phyloP scores from a whole-genome alignment of 2,113 vertebrate genomes.

The Chionis minor region DNA sequence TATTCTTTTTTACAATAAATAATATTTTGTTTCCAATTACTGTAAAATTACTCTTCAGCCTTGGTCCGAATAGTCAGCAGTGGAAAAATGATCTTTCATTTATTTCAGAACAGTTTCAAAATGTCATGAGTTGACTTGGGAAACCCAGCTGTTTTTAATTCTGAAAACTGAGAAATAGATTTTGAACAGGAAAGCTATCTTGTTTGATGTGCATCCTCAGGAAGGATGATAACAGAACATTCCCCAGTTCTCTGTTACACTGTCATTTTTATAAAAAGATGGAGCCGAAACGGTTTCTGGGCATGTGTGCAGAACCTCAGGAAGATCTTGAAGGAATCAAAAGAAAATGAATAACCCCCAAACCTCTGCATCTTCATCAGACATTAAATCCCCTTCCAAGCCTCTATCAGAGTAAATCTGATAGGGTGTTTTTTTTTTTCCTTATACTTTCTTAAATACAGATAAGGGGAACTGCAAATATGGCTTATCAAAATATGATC shows the following conservation, averaged over 20 bases:
- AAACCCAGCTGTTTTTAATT: conserved; percentile 42
- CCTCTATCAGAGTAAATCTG: neutral
- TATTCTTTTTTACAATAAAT: neutral
- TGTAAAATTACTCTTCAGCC: neutral
- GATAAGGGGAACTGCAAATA: neutral
- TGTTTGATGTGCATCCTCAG: conserved; percentile 25
- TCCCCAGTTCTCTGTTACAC: neutral
- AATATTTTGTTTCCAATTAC: neutral
- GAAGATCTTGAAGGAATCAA: neutral
- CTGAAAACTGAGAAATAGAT: conserved; percentile 8
- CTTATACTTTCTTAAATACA: neutral
- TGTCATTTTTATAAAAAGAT: neutral
- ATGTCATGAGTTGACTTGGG: neutral
- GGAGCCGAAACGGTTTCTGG: neutral
- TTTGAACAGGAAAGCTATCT: conserved; percentile 25
- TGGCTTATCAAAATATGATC: neutral
- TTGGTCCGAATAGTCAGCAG: neutral
- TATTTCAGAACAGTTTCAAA: neutral
- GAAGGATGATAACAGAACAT: neutral
- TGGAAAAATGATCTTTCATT: neutral
- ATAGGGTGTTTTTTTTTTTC: neutral
- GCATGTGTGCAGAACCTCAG: neutral
- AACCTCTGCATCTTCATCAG: neutral
- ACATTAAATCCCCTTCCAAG: neutral
- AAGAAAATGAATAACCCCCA: neutral